Conservation (phyloP, 2,888 invertebrate genomes). For the Lasioglossum zephyrum region DNA sequence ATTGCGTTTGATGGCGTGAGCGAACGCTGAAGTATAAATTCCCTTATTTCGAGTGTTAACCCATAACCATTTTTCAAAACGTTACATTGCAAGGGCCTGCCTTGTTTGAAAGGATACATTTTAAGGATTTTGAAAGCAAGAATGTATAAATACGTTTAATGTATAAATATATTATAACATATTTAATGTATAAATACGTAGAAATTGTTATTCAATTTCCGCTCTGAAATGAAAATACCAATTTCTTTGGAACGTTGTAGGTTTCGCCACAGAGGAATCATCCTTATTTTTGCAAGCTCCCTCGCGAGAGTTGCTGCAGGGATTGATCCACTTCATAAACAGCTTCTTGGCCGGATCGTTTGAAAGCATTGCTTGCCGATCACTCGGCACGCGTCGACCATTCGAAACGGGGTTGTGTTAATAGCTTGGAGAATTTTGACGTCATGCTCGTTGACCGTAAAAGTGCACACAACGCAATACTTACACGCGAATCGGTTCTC, state of each 20-base stretch:
- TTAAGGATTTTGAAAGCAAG: neutral
- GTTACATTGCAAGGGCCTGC: too few relatives aligned
- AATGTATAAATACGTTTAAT: neutral
- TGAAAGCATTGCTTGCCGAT: slow-evolving; percentile 15
- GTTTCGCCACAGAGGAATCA: neutral
- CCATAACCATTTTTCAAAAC: neutral
- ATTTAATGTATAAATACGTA: neutral
- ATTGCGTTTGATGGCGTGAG: neutral
- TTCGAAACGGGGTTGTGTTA: slow-evolving; percentile 15
- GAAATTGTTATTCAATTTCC: neutral
- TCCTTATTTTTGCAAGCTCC: neutral
- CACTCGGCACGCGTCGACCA: slow-evolving; percentile 6
- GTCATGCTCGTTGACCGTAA: slow-evolving; percentile 12
- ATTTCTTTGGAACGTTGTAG: neutral
- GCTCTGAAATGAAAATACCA: neutral
- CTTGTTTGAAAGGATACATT: neutral
- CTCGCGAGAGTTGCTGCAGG: neutral
- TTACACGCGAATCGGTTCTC: neutral
- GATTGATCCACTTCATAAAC: slow-evolving; percentile 12
- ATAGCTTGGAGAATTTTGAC: slow-evolving; percentile 6
- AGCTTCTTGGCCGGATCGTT: neutral
- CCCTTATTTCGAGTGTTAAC: neutral
- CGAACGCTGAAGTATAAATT: neutral
- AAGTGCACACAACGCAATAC: neutral
- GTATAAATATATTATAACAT: too few relatives aligned